Percentiles rank a stretch among this genome's conserved stretches.
These are phyloP conservation scores for Rhinopithecus roxellana DNA, from an alignment of 2,113 vertebrate genomes.

Conservation along the genomic window DNA sequence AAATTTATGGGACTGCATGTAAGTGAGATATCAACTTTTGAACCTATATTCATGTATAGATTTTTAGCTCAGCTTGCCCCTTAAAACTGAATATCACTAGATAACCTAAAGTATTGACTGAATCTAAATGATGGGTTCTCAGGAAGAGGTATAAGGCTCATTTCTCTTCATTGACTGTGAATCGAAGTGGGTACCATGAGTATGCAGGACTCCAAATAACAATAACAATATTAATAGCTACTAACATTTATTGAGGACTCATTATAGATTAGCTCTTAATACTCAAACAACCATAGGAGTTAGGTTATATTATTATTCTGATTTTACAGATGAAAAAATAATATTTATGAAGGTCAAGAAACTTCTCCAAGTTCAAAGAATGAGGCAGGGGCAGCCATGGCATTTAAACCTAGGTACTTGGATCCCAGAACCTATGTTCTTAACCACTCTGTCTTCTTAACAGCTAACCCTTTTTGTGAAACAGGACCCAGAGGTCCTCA, in stretches of 20 bases:
- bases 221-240: constrained; percentile 43
- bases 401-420: neutral
- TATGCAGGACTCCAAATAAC: constrained; percentile 12
- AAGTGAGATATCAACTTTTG: constrained; percentile 75
- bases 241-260: constrained; percentile 41
- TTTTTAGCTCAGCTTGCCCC: constrained; percentile 75
- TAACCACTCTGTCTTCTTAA: neutral
- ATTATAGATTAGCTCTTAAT: constrained; percentile 53
- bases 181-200: constrained; percentile 31
- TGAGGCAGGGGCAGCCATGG: neutral
- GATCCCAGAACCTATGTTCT: neutral
- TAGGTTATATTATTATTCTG: neutral
- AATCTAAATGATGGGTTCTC: constrained; percentile 73
- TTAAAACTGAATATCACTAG: constrained; percentile 73
- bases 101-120: constrained; percentile 69
- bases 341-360: neutral
- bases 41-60: constrained; percentile 74
- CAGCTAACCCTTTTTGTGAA: neutral
- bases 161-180: constrained; percentile 70
- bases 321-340: constrained; percentile 51
- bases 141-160: constrained; percentile 57
- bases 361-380: neutral
- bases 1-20: constrained; percentile 68
- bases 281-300: neutral
- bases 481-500: neutral